Percentiles rank a stretch among this genome's conserved stretches.
Evolutionary conservation across 2,888 invertebrate genomes (phyloP).

Genomic region (Catocala sponsa): DNA sequence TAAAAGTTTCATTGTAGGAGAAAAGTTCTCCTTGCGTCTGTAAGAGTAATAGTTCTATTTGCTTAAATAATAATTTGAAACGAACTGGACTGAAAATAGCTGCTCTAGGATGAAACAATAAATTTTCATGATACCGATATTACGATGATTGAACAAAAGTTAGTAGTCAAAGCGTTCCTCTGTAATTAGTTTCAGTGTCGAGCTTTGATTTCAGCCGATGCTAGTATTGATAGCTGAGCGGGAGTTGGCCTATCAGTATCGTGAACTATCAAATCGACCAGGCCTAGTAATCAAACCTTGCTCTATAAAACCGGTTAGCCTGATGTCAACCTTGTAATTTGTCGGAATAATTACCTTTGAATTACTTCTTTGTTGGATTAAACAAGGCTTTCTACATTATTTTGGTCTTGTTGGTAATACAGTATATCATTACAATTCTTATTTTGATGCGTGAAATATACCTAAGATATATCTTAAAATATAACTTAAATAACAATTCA

Average conservation of each 20-base stretch:
- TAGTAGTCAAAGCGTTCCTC: slow-evolving; percentile 40
- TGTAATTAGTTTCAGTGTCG: slow-evolving; percentile 50
- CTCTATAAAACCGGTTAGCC: slow-evolving; percentile 15
- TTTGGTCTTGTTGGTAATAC: neutral
- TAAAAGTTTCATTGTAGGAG: too few relatives aligned
- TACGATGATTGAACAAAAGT: slow-evolving; percentile 27
- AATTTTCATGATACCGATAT: neutral
- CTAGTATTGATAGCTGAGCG: slow-evolving; percentile 10
- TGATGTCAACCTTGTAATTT: slow-evolving; percentile 20
- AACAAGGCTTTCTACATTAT: neutral
- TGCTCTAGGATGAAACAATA: too few relatives aligned
- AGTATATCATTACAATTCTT: neutral
- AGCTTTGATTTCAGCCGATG: slow-evolving; percentile 19
- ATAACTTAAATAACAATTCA: too few relatives aligned
- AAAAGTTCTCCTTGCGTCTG: too few relatives aligned
- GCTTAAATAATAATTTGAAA: slow-evolving; percentile 30
- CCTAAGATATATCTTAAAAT: too few relatives aligned
- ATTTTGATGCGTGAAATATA: too few relatives aligned
- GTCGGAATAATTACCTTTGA: neutral
- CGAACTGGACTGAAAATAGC: too few relatives aligned
- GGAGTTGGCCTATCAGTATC: slow-evolving; percentile 17
- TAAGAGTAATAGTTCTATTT: slow-evolving; percentile 5
- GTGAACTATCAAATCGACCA: slow-evolving; percentile 30
- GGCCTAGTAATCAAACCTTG: slow-evolving; percentile 27
- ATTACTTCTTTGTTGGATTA: neutral